Base-by-base conservation (phyloP, 2,113 vertebrate species). In the Erinaceus europaeus region DNA sequence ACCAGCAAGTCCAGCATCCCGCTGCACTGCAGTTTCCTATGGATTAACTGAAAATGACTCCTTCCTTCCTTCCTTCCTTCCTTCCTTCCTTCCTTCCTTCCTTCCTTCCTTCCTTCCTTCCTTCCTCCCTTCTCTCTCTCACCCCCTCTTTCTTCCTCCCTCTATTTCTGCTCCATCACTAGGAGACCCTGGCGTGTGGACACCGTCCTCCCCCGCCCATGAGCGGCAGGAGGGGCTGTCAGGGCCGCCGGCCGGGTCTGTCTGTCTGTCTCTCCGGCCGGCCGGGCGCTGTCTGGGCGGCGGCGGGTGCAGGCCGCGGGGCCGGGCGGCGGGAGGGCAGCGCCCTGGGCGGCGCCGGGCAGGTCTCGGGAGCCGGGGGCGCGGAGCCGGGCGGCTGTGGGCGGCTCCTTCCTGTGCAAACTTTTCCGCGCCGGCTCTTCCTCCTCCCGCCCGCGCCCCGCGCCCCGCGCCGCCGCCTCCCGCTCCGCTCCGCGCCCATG, bases 331-430 rank as follows among this genome's bases (percentile, higher is more conserved):
- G 36, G 78, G n/a, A n/a, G n/a, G n/a, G n/a, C n/a, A n/a, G 81
- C 79, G 21, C 88, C 23, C 59, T 42, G 53, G 81, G 80, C 88
- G 38, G 88, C 83, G 62, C 81, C 77, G 55, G 48, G 92, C n/a
- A 73, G 90, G 88, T 89, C 23, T 72, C 29, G n/a, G n/a, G n/a
- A n/a, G 89, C 89, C 91, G 21, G 91, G 88, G 88, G 93, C 95
- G 89, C 61, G 57, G 91, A 80, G 84, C 61, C 53, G 89, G 87
- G 25, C 89, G 87, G 25, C 89, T 67, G 94, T 95, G 91, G 97
- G 97, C 97, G 97, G 96, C 94, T 94, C 96, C 96, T 97, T 97
- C 95, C 95, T 96, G 96, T 91, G 88, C 94, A 96, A 97, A 97
- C 96, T 97, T 97, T 97, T 92, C 94, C 88, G 88, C 84, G n/a